phyloP scores from a whole-genome alignment of 2,888 invertebrate species.

The Helicoverpa assulta region DNA sequence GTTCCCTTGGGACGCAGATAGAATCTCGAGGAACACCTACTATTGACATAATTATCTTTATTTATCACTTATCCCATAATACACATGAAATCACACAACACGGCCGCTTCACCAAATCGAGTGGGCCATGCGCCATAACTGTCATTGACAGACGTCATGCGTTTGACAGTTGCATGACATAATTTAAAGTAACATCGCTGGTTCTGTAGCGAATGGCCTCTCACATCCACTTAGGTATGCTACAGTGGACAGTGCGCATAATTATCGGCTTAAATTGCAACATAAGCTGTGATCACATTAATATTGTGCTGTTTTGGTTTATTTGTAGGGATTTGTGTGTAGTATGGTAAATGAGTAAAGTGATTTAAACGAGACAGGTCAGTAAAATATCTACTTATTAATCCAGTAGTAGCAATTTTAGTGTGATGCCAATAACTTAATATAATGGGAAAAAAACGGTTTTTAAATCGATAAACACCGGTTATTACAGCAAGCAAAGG shows the following conservation, averaged over 20 bases:
- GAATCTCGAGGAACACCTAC: background rate
- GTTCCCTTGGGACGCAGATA: too few species aligned
- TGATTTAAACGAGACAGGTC: too few species aligned
- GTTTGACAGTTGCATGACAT: conserved; percentile 64
- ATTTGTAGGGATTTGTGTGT: background rate
- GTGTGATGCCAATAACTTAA: too few species aligned
- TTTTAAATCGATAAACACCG: background rate
- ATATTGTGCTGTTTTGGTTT: conserved; percentile 34
- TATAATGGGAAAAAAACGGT: background rate
- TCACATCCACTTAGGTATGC: conserved; percentile 62
- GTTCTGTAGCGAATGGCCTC: conserved; percentile 68
- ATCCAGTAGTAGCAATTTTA: too few species aligned
- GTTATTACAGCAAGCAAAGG: background rate
- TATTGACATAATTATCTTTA: background rate
- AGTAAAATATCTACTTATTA: too few species aligned
- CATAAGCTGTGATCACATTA: conserved; percentile 38
- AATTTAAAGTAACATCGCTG: conserved; percentile 63
- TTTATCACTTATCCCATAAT: background rate
- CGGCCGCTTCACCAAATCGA: conserved; percentile 39
- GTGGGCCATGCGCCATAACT: conserved; percentile 39
- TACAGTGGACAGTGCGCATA: conserved; percentile 56
- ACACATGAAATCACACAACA: conserved; percentile 2
- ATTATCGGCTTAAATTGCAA: conserved; percentile 56
- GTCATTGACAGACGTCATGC: conserved; percentile 48
- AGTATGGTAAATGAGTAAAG: too few species aligned